A percentile compares a stretch with the other conserved stretches of the same genome.
Evolutionary conservation across 2,113 vertebrate genomes (phyloP).

Genomic region (Euleptes europaea): DNA sequence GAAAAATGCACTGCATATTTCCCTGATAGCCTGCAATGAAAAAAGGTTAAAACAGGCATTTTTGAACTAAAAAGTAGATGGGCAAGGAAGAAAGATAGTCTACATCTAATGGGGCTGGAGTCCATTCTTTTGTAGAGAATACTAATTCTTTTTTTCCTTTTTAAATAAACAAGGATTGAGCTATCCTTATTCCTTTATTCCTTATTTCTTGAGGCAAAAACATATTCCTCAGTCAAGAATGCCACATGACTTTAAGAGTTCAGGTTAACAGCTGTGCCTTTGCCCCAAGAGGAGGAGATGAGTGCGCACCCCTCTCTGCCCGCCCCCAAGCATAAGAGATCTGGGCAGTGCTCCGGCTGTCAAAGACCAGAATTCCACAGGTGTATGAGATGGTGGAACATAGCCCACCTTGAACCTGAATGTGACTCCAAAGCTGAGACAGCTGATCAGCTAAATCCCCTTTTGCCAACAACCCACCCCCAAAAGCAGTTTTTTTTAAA

Average conservation of each 20-base stretch:
- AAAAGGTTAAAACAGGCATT: too few relatives aligned
- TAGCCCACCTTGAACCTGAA: not conserved
- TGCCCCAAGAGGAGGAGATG: not conserved
- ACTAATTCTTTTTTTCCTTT: too few relatives aligned
- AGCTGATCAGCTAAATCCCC: too few relatives aligned
- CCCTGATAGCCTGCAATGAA: too few relatives aligned
- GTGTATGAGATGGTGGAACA: too few relatives aligned
- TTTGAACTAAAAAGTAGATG: too few relatives aligned
- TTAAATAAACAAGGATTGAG: conserved; percentile 16
- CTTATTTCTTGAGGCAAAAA: not conserved
- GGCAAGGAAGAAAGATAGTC: too few relatives aligned
- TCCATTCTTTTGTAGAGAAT: too few relatives aligned
- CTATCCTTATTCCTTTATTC: conserved; percentile 38
- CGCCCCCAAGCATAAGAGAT: not conserved
- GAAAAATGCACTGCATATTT: too few relatives aligned
- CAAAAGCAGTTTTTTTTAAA: not conserved
- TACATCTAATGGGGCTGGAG: too few relatives aligned
- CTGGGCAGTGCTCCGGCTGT: too few relatives aligned
- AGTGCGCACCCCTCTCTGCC: not conserved
- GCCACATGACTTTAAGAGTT: not conserved
- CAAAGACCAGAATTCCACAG: not conserved
- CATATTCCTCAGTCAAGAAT: conserved; percentile 1
- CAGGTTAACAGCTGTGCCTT: not conserved
- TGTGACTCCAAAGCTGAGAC: not conserved
- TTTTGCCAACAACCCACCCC: not conserved